phyloP scores from a whole-genome alignment of 2,113 vertebrate species.

The Falcunculus frontatus region DNA sequence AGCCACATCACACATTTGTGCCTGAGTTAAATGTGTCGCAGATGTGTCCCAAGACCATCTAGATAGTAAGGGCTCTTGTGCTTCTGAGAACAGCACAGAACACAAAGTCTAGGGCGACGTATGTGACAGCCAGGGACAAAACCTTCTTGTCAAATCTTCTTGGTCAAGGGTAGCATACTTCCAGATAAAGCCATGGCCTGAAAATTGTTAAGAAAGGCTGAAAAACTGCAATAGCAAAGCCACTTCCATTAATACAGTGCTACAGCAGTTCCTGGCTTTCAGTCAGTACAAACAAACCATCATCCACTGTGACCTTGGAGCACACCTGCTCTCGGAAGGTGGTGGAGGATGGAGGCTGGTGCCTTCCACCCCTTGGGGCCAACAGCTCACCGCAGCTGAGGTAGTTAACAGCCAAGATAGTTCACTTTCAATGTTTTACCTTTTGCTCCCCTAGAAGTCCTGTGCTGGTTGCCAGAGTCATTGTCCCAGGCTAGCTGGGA shows the following conservation, averaged over 20 bases:
- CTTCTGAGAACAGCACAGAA: neutral
- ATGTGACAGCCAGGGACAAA: neutral
- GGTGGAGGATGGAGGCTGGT: neutral
- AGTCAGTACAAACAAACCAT: neutral
- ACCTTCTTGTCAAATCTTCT: neutral
- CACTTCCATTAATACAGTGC: neutral
- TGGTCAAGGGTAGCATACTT: neutral
- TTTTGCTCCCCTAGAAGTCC: neutral
- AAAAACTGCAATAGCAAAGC: neutral
- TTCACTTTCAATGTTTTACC: neutral
- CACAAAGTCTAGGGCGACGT: neutral
- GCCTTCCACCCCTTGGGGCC: neutral
- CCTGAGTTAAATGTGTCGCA: neutral
- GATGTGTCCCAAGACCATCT: neutral
- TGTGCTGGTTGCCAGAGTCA: neutral
- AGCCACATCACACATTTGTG: neutral
- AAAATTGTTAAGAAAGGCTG: neutral
- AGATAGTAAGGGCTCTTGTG: neutral
- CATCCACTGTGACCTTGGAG: neutral
- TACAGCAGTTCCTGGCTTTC: neutral
- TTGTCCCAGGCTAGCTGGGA: neutral
- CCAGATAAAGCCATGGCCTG: neutral
- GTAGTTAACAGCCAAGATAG: neutral
- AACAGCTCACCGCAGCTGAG: fast-evolving
- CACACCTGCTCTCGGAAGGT: neutral